These are phyloP conservation scores for Cervus canadensis DNA, from an alignment of 2,113 vertebrate species.

Conservation along the genomic window DNA sequence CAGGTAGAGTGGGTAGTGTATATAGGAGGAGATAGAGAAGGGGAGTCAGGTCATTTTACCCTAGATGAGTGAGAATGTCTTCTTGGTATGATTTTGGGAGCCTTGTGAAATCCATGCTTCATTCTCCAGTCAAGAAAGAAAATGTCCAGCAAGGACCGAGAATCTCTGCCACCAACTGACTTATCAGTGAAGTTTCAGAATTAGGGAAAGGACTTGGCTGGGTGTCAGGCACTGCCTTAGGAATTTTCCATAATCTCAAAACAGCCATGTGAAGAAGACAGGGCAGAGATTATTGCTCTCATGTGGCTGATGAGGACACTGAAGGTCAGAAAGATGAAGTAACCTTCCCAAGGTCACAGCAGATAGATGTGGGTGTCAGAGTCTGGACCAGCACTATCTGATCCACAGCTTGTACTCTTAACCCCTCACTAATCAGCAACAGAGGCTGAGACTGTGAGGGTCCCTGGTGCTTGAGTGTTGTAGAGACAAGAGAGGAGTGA, in stretches of 20 bases:
- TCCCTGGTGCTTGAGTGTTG: accelerated
- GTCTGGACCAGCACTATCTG: neutral
- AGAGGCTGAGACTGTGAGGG: neutral
- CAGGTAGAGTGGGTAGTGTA: neutral
- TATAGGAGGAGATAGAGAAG: neutral
- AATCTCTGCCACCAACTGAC: neutral
- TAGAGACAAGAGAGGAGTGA: neutral
- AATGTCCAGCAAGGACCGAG: neutral
- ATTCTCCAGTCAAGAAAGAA: neutral
- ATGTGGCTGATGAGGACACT: neutral
- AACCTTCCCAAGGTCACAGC: neutral
- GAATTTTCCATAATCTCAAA: neutral
- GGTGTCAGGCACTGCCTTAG: neutral
- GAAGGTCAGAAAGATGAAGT: neutral
- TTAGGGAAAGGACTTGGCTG: neutral
- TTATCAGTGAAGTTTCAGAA: neutral
- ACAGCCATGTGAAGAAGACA: neutral
- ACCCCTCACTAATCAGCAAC: neutral
- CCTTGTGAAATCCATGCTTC: neutral
- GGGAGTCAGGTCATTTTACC: neutral
- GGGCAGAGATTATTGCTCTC: neutral
- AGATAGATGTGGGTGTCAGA: neutral
- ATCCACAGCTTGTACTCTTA: neutral
- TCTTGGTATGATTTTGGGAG: neutral
- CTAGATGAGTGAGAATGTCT: neutral